Percentiles rank a stretch among this genome's conserved stretches.
Evolutionary conservation across 2,888 invertebrate species (phyloP).

Genomic region (Aplocera efformata): DNA sequence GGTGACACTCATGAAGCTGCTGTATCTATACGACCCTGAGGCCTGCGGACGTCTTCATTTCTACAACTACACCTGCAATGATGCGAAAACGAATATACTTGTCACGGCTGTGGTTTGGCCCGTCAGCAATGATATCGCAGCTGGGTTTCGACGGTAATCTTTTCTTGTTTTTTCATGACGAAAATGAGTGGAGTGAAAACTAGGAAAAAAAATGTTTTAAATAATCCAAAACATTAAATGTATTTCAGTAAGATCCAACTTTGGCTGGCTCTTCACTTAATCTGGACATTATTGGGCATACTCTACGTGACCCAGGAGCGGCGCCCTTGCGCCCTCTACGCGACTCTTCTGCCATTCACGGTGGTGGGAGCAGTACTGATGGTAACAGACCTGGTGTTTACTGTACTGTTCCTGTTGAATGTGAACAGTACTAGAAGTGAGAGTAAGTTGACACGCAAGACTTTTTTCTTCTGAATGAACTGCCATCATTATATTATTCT

Average conservation of each 20-base stretch:
- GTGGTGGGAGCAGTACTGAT: constrained; percentile 45
- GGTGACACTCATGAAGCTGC: constrained; percentile 56
- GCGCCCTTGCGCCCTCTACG: constrained; percentile 51
- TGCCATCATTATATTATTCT: too few relatives aligned
- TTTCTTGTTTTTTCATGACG: too few relatives aligned
- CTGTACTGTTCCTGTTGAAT: constrained; percentile 48
- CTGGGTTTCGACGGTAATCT: constrained; percentile 52
- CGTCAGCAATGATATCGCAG: constrained; percentile 45
- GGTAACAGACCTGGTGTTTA: constrained; percentile 42
- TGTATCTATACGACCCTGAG: constrained; percentile 64
- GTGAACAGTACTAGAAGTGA: constrained; percentile 43
- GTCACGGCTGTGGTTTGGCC: constrained; percentile 55
- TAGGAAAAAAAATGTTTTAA: too few relatives aligned
- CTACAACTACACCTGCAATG: constrained; percentile 53
- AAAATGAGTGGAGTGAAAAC: too few relatives aligned
- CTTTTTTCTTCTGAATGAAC: too few relatives aligned
- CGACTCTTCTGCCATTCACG: constrained; percentile 53
- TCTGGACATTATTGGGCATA: constrained; percentile 49
- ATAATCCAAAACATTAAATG: too few relatives aligned
- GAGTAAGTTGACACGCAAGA: constrained; percentile 34
- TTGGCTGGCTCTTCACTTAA: constrained; percentile 52
- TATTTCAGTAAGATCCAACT: constrained; percentile 55
- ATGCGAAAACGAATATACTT: constrained; percentile 12
- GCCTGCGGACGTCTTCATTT: constrained; percentile 53
- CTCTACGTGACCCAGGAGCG: constrained; percentile 44